Base-by-base conservation (phyloP, 2,797 vertebrate species). In the Cyclopterus lumpus region DNA sequence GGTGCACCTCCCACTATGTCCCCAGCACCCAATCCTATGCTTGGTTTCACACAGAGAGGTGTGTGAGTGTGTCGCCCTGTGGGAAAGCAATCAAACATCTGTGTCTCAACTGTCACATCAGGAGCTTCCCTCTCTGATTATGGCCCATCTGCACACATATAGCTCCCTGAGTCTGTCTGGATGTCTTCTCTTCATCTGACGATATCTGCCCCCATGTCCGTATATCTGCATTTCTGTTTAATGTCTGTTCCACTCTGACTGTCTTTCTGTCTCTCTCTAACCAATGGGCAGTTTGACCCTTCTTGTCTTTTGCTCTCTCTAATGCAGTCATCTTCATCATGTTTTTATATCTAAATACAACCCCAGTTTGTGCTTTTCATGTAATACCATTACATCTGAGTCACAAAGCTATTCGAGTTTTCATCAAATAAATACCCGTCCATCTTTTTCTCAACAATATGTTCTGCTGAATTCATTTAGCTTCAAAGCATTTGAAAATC, bases 1-100 rank as follows among this genome's bases (percentile, higher is more conserved):
- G 89, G 86, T 87, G 73, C 73, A 57, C 73, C 38, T 55, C 73
- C 55, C 59, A n/a, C 24, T 24, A 58, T 26, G 65, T 82, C 74
- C 55, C 30, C 58, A 42, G 64, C 62, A 85, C 66, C 76, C 73
- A 90, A 91, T 92, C 78, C 78, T 71, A 83, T 75, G 86, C 85
- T 80, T 79, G 9, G 38, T 77, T 88, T 59, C 81, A 54, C 67
- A 49, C 22, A 28, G 20, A 15, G 26, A 59, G 4, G 6, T 62
- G 58, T 32, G 32, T 54, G 36, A 16, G 20, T 30, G 26, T 68
- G 10, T 28, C 48, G 58, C 64, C 67, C 77, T 49, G 65, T 63
- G 57, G 62, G 73, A 73, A 77, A 63, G 75, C 71, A 70, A 82
- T 79, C 55, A 67, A 66, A 63, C 36, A 69, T 59, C 69, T 60